Conservation (phyloP, 2,797 vertebrate genomes). For the Tachyglossus aculeatus region DNA sequence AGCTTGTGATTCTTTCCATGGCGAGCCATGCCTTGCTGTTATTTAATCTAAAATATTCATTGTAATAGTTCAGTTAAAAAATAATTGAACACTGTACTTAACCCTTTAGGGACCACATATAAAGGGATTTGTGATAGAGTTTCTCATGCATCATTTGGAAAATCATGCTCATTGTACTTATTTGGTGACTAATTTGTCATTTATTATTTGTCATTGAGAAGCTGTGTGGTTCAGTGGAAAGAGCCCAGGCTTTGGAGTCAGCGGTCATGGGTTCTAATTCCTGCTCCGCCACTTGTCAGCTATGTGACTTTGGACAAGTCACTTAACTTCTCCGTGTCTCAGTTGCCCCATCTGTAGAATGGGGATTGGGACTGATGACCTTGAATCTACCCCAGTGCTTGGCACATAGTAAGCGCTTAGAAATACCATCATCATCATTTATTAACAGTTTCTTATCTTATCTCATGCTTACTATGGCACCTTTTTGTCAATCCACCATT, state of each 20-base stretch:
- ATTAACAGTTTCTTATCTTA: too few species aligned
- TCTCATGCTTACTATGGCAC: too few species aligned
- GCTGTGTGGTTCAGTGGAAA: not conserved
- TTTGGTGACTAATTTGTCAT: too few species aligned
- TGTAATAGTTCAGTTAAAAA: not conserved
- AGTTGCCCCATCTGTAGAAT: too few species aligned
- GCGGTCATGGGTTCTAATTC: not conserved
- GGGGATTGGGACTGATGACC: too few species aligned
- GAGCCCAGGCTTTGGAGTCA: not conserved
- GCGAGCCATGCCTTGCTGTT: not conserved
- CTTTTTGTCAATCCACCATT: too few species aligned
- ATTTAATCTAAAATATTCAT: not conserved
- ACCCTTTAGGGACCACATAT: not conserved
- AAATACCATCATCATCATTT: too few species aligned
- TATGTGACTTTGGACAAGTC: too few species aligned
- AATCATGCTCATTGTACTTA: too few species aligned
- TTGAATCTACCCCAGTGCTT: too few species aligned
- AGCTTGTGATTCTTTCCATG: not conserved
- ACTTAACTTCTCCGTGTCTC: too few species aligned
- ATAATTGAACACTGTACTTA: constrained; percentile 25
- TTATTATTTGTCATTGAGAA: not conserved
- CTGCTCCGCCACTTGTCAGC: not conserved
- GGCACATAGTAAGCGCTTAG: too few species aligned
- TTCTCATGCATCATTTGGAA: constrained; percentile 23
- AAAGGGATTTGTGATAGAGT: not conserved